Base-by-base conservation (phyloP, 2,888 invertebrate species). In the Xylocampa areola region DNA sequence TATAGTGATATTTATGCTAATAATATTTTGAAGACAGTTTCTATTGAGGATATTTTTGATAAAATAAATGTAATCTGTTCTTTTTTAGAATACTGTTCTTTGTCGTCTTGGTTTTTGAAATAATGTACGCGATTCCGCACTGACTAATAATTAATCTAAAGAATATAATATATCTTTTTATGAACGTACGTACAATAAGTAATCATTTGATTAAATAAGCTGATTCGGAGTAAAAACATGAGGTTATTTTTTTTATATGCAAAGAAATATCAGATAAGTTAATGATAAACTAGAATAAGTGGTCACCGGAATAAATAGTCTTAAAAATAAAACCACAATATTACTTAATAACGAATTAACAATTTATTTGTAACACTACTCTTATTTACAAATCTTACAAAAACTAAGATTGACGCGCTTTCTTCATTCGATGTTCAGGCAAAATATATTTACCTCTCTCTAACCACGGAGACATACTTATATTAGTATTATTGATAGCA, bases 391-490 rank as follows among this genome's bases (percentile, higher is more conserved):
- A n/a, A n/a, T n/a, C n/a, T n/a, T n/a, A 33, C 5, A 2, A 8
- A n/a, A 14, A 14, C 16, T n/a, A 29, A 2, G 4, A 14, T 8
- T 7, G 13, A n/a, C 4, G 29, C 14, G 10, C 5, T 33, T 58
- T 64, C 0, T 5, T n/a, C 11, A 2, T 43, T 2, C 2, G 4
- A 3, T 0, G 11, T 7, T 19, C n/a, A 0, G 78, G 76, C 36
- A 68, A 5, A 0, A 43, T 32, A 54, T 86, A 87, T 33, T 81
- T 84, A 0, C 84, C 84, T 14, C 70, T 73, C 47, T 82, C 82
- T 2, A 83, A 37, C 88, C 88, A 87, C 0, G 86, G 85, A 29
- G 82, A 84, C 44, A 79, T 76, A 33, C 67, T 80, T 1, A 84
- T 82, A 53, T 84, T 69, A 0, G 86, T 86, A 19, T 74, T 77